Conservation (phyloP, 2,888 invertebrate species). For the Trissolcus japonicus region DNA sequence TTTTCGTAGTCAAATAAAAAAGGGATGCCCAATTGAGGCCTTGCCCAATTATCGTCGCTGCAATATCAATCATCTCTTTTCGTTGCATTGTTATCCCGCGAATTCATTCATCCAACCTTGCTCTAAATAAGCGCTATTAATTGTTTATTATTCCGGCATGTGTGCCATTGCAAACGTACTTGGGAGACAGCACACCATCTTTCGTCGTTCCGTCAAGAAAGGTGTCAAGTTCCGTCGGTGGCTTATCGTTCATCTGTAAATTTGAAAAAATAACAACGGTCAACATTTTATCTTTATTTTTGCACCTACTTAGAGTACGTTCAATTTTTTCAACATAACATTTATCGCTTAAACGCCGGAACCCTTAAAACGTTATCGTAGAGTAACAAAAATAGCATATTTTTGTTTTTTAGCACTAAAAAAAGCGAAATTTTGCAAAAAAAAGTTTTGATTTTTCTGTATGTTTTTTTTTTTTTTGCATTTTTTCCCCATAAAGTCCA, state of each 20-base stretch:
- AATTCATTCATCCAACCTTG: conserved; percentile 24
- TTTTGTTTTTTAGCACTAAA: too few species aligned
- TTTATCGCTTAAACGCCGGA: too few species aligned
- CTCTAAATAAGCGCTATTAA: conserved; percentile 4
- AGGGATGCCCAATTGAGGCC: conserved; percentile 36
- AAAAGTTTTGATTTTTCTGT: too few species aligned
- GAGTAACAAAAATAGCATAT: too few species aligned
- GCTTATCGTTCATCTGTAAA: conserved; percentile 46
- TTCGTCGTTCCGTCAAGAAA: conserved; percentile 82
- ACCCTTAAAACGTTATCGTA: too few species aligned
- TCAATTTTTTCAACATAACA: too few species aligned
- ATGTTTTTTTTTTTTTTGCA: too few species aligned
- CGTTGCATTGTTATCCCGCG: not conserved
- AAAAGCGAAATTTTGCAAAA: too few species aligned
- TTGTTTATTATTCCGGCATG: too few species aligned
- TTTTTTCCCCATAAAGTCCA: too few species aligned
- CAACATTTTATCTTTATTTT: too few species aligned
- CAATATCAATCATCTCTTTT: not conserved
- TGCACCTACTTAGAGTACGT: too few species aligned
- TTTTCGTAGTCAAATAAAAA: conserved; percentile 3
- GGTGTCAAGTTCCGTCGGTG: conserved; percentile 87
- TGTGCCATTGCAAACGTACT: conserved; percentile 62
- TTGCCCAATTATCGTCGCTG: conserved; percentile 20
- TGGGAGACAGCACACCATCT: conserved; percentile 68
- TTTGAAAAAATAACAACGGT: not conserved